Percentiles rank a stretch among this genome's conserved stretches.
Conservation (phyloP, 2,888 invertebrate genomes). For the Saturnia japonica region DNA sequence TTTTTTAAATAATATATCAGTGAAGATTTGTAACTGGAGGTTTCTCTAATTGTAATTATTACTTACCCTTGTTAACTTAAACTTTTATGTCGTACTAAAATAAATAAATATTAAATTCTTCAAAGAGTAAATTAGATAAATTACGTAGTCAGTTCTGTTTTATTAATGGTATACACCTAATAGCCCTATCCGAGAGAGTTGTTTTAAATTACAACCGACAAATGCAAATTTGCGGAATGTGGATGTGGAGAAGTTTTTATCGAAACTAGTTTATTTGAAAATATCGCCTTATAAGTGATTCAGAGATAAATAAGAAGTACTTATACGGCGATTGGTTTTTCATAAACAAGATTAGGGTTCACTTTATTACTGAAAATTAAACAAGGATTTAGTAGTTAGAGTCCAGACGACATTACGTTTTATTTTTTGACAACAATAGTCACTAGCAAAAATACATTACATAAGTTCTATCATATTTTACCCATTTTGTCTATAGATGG, state of each 20-base stretch:
- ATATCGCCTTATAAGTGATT: slow-evolving; percentile 10
- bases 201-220: slow-evolving; percentile 35
- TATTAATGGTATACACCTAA: background rate
- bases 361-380: background rate
- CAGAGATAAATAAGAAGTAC: background rate
- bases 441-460: no score
- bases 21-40: no score
- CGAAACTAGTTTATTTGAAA: slow-evolving; percentile 24
- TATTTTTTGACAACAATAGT: background rate
- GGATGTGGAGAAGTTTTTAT: slow-evolving; percentile 39
- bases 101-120: no score
- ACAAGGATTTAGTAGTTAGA: background rate
- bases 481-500: background rate
- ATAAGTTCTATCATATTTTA: no score
- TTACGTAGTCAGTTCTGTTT: background rate
- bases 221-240: slow-evolving; percentile 49
- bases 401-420: background rate
- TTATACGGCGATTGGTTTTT: background rate
- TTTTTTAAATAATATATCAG: no score
- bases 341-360: background rate
- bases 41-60: no score
- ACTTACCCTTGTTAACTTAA: no score
- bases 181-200: slow-evolving; percentile 28
- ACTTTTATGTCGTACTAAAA: no score
- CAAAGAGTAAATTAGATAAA: background rate